Evolutionary conservation across 2,113 vertebrate genomes (phyloP).

Genomic region (Semnornis frantzii): DNA sequence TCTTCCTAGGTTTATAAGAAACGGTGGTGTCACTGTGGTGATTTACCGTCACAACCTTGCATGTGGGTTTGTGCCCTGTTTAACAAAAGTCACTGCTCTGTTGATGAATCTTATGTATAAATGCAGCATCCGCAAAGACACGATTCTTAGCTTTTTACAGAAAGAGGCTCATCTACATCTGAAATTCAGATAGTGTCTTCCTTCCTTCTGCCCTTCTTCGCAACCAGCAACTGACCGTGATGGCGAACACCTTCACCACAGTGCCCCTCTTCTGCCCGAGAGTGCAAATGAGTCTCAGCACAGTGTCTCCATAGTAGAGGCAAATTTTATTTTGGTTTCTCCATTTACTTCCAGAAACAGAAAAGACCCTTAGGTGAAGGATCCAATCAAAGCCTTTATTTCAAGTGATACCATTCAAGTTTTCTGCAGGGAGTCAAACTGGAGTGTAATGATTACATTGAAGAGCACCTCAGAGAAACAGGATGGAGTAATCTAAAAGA

Average conservation of each 20-base stretch:
- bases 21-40: too few relatives aligned
- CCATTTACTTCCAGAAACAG: neutral
- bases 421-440: slow-evolving; percentile 12
- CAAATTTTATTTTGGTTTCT: neutral
- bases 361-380: neutral
- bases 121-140: neutral
- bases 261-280: neutral
- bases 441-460: neutral
- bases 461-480: slow-evolving; percentile 18
- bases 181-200: neutral
- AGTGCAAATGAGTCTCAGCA: neutral
- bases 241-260: neutral
- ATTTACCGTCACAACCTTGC: neutral
- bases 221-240: neutral
- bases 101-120: neutral
- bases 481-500: neutral
- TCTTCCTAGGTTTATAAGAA: neutral
- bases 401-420: neutral
- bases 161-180: neutral
- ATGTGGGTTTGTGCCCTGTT: neutral
- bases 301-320: neutral
- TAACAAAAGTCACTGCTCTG: neutral
- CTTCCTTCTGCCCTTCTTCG: neutral
- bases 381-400: neutral
- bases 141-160: neutral